phyloP scores from a whole-genome alignment of 2,113 vertebrate genomes.

The Perca flavescens region DNA sequence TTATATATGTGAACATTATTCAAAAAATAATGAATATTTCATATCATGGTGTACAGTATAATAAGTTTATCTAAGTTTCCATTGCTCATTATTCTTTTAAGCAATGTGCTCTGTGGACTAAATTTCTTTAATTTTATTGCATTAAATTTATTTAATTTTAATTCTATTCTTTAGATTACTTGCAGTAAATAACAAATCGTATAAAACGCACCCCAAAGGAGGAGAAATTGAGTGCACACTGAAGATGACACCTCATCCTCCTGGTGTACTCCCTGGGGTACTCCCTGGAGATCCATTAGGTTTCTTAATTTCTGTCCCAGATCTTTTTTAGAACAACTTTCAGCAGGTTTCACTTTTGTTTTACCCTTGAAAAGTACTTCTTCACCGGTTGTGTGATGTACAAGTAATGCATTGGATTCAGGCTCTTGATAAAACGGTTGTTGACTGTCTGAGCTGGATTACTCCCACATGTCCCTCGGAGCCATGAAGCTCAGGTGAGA shows the following conservation, averaged over 20 bases:
- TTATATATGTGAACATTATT: too few relatives aligned
- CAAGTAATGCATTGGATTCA: slow-evolving; percentile 22
- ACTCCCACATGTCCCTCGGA: slow-evolving; percentile 20
- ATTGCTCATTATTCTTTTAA: slow-evolving; percentile 10
- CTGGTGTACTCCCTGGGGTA: neutral
- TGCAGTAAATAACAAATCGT: slow-evolving; percentile 14
- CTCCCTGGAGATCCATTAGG: slow-evolving; percentile 36
- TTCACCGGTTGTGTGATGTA: slow-evolving; percentile 3
- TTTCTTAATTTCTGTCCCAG: slow-evolving; percentile 38
- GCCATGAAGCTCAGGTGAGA: slow-evolving; percentile 21
- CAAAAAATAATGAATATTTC: neutral
- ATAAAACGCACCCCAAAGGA: neutral
- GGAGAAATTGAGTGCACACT: neutral
- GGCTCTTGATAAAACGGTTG: slow-evolving; percentile 4
- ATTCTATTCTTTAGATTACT: slow-evolving; percentile 18
- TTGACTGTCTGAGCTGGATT: slow-evolving; percentile 18
- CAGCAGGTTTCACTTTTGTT: slow-evolving; percentile 29
- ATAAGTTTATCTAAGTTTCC: neutral
- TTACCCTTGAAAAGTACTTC: slow-evolving; percentile 31
- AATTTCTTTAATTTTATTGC: neutral
- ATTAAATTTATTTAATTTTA: neutral
- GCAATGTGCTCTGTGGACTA: neutral
- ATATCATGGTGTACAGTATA: neutral
- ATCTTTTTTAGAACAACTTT: slow-evolving; percentile 27
- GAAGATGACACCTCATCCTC: neutral